These are phyloP conservation scores for Symphodus melops DNA, from an alignment of 2,113 vertebrate genomes.

Conservation along the genomic window DNA sequence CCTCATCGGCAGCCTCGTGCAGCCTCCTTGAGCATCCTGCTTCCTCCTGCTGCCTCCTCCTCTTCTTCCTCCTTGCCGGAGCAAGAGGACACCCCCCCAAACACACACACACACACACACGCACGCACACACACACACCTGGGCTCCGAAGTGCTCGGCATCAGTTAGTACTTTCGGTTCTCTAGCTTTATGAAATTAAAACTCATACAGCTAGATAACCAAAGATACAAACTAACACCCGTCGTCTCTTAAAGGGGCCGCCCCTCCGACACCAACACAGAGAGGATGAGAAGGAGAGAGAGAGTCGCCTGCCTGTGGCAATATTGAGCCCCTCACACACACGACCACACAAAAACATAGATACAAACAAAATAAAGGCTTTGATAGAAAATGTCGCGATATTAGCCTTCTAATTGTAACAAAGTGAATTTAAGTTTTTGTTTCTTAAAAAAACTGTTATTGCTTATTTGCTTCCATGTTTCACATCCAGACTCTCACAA, in stretches of 20 bases:
- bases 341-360: conserved; percentile 20
- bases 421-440: background rate
- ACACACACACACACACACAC: background rate
- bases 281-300: conserved; percentile 8
- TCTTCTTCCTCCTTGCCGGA: conserved; percentile 51
- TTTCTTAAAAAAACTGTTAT: background rate
- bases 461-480: background rate
- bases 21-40: conserved; percentile 58
- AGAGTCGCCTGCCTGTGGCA: conserved; percentile 46
- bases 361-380: conserved; percentile 17
- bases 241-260: conserved; percentile 84
- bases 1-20: conserved; percentile 44
- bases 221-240: conserved; percentile 93
- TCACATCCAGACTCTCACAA: conserved; percentile 14
- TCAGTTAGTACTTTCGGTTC: conserved; percentile 96
- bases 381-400: background rate
- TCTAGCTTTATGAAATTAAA: conserved; percentile 99
- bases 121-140: too few species aligned
- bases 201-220: conserved; percentile 99
- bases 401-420: too few species aligned
- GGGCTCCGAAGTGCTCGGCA: conserved; percentile 78
- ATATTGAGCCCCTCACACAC: conserved; percentile 58
- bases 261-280: conserved; percentile 61
- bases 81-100: conserved; percentile 28
- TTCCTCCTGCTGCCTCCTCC: conserved; percentile 21